Evolutionary conservation across 2,888 invertebrate species (phyloP), one percentile per base, ranked within the genome.

Genomic region (Rhopalosiphum nymphaeae): DNA sequence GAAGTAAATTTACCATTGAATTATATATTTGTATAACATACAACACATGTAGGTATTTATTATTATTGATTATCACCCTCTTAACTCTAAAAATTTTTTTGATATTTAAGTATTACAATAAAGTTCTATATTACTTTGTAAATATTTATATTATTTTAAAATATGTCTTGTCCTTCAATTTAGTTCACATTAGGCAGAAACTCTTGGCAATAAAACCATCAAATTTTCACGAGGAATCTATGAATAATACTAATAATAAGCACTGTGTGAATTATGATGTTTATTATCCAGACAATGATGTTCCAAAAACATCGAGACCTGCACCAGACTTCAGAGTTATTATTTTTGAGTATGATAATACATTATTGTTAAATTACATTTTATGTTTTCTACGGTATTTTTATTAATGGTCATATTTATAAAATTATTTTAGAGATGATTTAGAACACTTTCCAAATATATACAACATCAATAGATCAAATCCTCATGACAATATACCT

Each of bases 271-370:
- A 42, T 95, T 96, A 96, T 94, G 96, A 96, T 95, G 96, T 96
- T 21, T 96, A 96, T 94, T 96, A 96, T 91, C 95, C 95, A 95
- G 96, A 96, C 95, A 96, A 96, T 94, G 96, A 96, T 95, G 96
- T 96, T 94, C 96, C 95, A 94, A 96, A 96, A 95, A 95, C 95
- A 0, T 95, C 96, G 94, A 96, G 95, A 84, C 96, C 96, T 0
- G 95, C 95, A 92, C 96, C 96, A 13, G 96, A 96, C 95, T 96
- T 96, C 93, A 96, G 96, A 95, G 95, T 96, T 49, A 95, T 96
- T 67, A 96, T 96, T 95, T 91, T 96, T 3, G 95, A 96, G 96
- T 96, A 95, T 86, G 86, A 67, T 84, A 89, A 9, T 46, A 49
- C 1, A 49, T 67, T 49, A 29, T 16, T 78, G 7, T 42, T 0